Evolutionary conservation across 2,888 invertebrate genomes (phyloP).

Genomic region (Saturnia pavonia): DNA sequence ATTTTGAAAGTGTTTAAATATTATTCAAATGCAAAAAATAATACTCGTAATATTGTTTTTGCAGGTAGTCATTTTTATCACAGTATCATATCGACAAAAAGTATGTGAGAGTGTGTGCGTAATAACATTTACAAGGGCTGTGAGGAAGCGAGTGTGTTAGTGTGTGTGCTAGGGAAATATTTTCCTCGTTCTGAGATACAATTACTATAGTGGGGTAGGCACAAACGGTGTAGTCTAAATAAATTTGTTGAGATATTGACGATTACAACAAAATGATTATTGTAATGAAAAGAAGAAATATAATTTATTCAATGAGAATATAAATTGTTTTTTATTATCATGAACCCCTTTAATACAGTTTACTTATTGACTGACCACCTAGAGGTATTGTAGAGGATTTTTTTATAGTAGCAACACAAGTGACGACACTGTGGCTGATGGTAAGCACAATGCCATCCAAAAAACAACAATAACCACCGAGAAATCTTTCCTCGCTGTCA

Average conservation of each 20-base stretch:
- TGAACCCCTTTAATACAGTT: neutral
- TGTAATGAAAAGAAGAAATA: constrained; percentile 72
- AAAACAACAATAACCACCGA: no score
- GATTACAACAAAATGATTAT: constrained; percentile 69
- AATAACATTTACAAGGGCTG: constrained; percentile 23
- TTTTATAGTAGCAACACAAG: no score
- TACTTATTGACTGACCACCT: neutral
- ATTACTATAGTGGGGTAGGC: constrained; percentile 48
- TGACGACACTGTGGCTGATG: no score
- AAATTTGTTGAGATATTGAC: constrained; percentile 73
- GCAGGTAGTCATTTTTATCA: constrained; percentile 27
- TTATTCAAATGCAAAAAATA: constrained; percentile 22
- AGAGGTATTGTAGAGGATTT: no score
- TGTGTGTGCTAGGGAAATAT: constrained; percentile 19
- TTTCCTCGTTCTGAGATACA: constrained; percentile 27
- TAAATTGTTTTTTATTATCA: constrained; percentile 29
- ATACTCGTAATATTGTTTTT: constrained; percentile 26
- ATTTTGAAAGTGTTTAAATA: constrained; percentile 33
- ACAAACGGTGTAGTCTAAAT: constrained; percentile 69
- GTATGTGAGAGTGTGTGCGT: constrained; percentile 17
- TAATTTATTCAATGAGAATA: constrained; percentile 72
- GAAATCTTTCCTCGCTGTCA: no score
- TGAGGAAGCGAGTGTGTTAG: constrained; percentile 24
- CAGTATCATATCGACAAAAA: constrained; percentile 24
- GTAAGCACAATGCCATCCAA: no score